Percentiles rank a stretch among this genome's conserved stretches.
These are phyloP conservation scores for Parotocinclus haroldoi DNA, from an alignment of 2,797 vertebrate species.

Conservation along the genomic window DNA sequence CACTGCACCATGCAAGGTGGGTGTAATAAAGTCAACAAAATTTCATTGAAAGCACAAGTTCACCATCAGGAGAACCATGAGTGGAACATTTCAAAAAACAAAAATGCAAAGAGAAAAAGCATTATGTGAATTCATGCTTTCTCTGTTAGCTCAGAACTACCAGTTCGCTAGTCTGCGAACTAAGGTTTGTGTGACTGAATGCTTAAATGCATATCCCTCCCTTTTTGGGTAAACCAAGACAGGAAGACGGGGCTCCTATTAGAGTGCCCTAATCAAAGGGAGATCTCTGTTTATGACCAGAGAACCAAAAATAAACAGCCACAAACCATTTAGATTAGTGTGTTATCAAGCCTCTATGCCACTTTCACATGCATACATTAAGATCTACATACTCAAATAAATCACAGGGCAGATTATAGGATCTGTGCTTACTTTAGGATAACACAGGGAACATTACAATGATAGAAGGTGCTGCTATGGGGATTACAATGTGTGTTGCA, in stretches of 20 bases:
- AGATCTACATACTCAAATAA: constrained; percentile 15
- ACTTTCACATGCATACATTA: constrained; percentile 16
- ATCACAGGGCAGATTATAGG: constrained; percentile 1
- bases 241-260: constrained; percentile 69
- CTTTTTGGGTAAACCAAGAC: constrained; percentile 63
- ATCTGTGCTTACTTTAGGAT: constrained; percentile 3
- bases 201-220: constrained; percentile 63
- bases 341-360: constrained; percentile 18
- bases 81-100: constrained; percentile 31
- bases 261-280: constrained; percentile 65
- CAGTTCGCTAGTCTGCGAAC: constrained; percentile 63
- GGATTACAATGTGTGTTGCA: constrained; percentile 11
- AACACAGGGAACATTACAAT: constrained; percentile 1
- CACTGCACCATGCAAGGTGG: constrained; percentile 55
- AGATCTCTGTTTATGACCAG: constrained; percentile 54
- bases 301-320: constrained; percentile 45
- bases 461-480: not conserved
- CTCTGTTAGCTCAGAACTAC: constrained; percentile 53
- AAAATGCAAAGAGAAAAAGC: constrained; percentile 3
- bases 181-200: constrained; percentile 59
- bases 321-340: constrained; percentile 22
- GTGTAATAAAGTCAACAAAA: constrained; percentile 46
- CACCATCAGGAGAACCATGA: not conserved
- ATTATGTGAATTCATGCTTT: constrained; percentile 19
- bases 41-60: constrained; percentile 21